A percentile compares a stretch with the other conserved stretches of the same genome.
Evolutionary conservation across 2,113 vertebrate species (phyloP).

Genomic region (Salvelinus alpinus): DNA sequence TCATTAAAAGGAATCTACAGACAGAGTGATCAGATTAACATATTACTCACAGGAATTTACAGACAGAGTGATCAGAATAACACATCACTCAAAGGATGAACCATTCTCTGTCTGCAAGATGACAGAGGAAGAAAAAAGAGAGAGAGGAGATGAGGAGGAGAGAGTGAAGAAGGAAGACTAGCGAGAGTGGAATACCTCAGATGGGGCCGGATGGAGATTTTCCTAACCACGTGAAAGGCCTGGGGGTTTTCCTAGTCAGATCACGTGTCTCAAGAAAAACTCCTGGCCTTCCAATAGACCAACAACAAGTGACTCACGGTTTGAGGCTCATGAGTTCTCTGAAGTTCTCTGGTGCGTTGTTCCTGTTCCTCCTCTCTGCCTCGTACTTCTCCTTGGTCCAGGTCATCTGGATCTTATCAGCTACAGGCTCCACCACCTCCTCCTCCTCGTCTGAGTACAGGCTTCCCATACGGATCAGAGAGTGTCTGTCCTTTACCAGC

Average conservation of each 20-base stretch:
- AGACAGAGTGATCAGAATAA: too few relatives aligned
- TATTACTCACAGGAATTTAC: too few relatives aligned
- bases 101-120: too few relatives aligned
- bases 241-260: too few relatives aligned
- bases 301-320: constrained; percentile 81
- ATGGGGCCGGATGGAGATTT: too few relatives aligned
- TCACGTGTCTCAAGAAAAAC: neutral
- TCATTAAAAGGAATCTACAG: too few relatives aligned
- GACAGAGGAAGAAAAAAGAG: too few relatives aligned
- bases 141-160: neutral
- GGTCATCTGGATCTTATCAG: constrained; percentile 94
- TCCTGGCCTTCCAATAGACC: neutral
- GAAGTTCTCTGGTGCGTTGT: constrained; percentile 86
- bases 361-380: constrained; percentile 80
- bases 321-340: constrained; percentile 94
- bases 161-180: constrained; percentile 5
- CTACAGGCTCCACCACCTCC: constrained; percentile 78
- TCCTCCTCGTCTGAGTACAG: constrained; percentile 93
- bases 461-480: constrained; percentile 87
- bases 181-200: neutral
- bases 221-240: too few relatives aligned
- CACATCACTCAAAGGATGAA: too few relatives aligned
- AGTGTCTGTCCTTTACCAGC: constrained; percentile 95
- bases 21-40: too few relatives aligned
- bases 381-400: constrained; percentile 92